These are phyloP conservation scores for Galagoides demidoff DNA, from an alignment of 2,797 vertebrate genomes.

Conservation along the genomic window DNA sequence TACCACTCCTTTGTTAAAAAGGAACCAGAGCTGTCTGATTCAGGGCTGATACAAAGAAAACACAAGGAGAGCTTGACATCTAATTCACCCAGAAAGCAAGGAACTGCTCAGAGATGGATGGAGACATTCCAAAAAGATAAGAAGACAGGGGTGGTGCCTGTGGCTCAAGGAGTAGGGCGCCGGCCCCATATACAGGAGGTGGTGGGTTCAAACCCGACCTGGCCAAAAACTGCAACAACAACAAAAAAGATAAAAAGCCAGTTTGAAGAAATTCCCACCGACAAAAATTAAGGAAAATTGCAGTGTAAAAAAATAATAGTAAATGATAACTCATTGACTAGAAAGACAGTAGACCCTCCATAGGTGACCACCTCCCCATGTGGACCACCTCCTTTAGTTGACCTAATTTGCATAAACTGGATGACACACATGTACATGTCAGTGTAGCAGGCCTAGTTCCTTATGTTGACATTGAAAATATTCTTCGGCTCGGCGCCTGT, in stretches of 20 bases:
- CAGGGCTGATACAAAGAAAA: not conserved
- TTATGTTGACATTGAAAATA: no score
- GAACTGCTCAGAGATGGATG: not conserved
- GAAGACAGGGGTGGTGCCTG: no score
- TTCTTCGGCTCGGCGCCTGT: no score
- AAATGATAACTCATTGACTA: not conserved
- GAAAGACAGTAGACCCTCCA: not conserved
- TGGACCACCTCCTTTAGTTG: no score
- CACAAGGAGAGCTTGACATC: not conserved
- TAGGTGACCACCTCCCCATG: no score
- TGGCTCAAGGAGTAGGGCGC: no score
- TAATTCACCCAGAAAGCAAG: not conserved
- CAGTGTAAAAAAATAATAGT: not conserved
- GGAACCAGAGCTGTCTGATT: not conserved
- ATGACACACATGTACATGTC: no score
- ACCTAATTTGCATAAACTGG: no score
- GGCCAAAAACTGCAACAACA: no score
- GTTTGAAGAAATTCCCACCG: not conserved
- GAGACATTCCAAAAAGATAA: not conserved
- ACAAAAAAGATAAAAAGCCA: not conserved
- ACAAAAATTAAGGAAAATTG: not conserved
- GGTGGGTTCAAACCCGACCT: no score
- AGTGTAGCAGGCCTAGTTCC: no score
- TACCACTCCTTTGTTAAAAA: not conserved
- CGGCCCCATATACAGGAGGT: no score